These are phyloP conservation scores for Carassius auratus DNA, from an alignment of 2,113 vertebrate genomes.

Conservation along the genomic window DNA sequence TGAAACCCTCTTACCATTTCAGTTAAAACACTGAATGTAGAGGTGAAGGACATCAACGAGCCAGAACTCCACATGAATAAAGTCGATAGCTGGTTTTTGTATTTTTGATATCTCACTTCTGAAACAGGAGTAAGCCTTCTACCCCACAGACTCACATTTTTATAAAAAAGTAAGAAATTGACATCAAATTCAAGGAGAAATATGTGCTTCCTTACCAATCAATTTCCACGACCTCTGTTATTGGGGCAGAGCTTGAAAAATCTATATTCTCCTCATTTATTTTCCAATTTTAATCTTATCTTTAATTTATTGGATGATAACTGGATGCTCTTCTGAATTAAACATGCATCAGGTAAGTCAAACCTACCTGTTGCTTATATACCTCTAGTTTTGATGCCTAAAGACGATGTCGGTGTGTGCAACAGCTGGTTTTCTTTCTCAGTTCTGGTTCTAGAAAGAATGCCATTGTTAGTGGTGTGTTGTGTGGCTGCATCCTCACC, in stretches of 20 bases:
- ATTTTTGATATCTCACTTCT: background rate
- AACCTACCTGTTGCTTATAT: background rate
- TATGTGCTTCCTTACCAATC: background rate
- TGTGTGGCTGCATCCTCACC: slow-evolving; percentile 64
- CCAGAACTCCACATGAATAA: background rate
- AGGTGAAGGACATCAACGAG: background rate
- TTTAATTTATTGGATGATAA: too few relatives aligned
- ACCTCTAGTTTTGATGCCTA: background rate
- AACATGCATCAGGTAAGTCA: background rate
- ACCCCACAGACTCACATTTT: background rate
- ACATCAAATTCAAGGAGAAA: background rate
- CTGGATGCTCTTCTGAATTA: background rate
- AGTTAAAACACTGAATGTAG: background rate
- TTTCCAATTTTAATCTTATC: too few relatives aligned
- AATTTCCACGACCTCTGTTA: too few relatives aligned
- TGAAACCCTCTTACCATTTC: background rate
- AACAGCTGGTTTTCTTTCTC: background rate
- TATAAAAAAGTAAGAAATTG: background rate
- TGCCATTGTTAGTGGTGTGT: slow-evolving; percentile 71
- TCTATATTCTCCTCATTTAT: background rate
- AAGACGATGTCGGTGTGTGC: too few relatives aligned
- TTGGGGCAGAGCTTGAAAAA: background rate
- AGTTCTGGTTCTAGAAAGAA: slow-evolving; percentile 62
- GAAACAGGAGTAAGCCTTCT: background rate
- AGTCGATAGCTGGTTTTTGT: background rate